Evolutionary conservation across 2,113 vertebrate genomes (phyloP), one percentile per base, ranked within the genome.

Genomic region (Gymnocephalus cernua): DNA sequence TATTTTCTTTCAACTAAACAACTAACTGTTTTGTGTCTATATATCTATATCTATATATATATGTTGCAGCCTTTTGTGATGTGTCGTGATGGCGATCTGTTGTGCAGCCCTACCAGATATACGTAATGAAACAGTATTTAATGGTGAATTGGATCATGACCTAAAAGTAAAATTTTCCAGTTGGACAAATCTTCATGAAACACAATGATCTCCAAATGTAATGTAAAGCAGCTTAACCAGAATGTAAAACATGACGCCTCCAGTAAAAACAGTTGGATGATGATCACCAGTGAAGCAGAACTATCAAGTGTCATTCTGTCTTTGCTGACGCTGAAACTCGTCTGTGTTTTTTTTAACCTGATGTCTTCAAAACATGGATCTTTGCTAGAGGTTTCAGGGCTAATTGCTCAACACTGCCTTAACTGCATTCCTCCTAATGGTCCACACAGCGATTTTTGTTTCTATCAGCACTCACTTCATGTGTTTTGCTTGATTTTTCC

Each of bases 331-430:
- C 13, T 50, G 50, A 58, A 27, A 44, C 4, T 19, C 1, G 18
- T 27, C 0, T 29, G 35, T 54, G 25, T 48, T 53, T 29, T 23
- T 29, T 63, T 62, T 68, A 1, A 32, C 58, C 6, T 71, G n/a
- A 63, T 81, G 65, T 53, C 70, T 83, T 27, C 21, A 29, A 84
- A 65, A 29, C 1, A 6, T 58, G 21, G 27, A 2, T 63, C 48
- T 67, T 78, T 59, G 80, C 86, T 56, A 16, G 66, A 84, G 61
- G 84, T 56, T 19, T 73, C 56, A 10, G 16, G 69, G 29, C 51
- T 84, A 72, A 76, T 81, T 81, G 70, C 80, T 76, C 61, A 50
- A 70, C n/a, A 13, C 51, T 29, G 29, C 66, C 65, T 65, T 63
- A 75, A 76, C 77, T 27, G 62, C 77, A 77, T 86, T 74, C 77